Evolutionary conservation across 2,888 invertebrate species (phyloP).

Genomic region (Lasius platythorax): DNA sequence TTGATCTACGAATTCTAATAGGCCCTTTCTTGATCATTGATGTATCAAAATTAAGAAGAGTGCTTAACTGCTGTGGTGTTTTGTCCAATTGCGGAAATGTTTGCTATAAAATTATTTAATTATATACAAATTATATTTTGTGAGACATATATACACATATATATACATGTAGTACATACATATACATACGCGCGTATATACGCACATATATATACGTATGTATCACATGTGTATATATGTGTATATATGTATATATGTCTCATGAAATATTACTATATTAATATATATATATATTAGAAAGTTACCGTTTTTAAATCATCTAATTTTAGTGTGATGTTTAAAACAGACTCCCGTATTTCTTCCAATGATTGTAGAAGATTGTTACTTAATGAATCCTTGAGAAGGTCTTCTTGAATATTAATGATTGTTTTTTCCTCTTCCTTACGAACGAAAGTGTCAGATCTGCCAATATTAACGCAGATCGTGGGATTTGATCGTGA

Average conservation of each 20-base stretch:
- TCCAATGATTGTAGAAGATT: constrained; percentile 53
- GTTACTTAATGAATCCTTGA: constrained; percentile 7
- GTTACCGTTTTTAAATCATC: constrained; percentile 64
- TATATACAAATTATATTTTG: background rate
- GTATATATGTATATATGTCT: no score
- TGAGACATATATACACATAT: background rate
- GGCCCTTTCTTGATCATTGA: constrained; percentile 48
- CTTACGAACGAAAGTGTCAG: constrained; percentile 66
- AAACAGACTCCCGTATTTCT: constrained; percentile 52
- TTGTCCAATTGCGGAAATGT: constrained; percentile 37
- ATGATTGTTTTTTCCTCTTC: background rate
- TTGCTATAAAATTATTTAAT: constrained; percentile 59
- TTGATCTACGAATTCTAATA: constrained; percentile 58
- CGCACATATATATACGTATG: no score
- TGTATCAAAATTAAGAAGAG: constrained; percentile 31
- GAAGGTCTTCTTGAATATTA: background rate
- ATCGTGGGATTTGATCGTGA: constrained; percentile 55
- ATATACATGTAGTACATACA: no score
- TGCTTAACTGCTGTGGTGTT: constrained; percentile 60
- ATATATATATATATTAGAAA: background rate
- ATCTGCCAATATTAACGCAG: constrained; percentile 52
- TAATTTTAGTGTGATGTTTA: constrained; percentile 56
- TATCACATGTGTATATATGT: background rate
- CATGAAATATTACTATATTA: no score
- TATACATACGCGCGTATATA: no score